Percentiles rank a stretch among this genome's conserved stretches.
phyloP scores from a whole-genome alignment of 1,140 invertebrate genomes.

The Acromyrmex heyeri region DNA sequence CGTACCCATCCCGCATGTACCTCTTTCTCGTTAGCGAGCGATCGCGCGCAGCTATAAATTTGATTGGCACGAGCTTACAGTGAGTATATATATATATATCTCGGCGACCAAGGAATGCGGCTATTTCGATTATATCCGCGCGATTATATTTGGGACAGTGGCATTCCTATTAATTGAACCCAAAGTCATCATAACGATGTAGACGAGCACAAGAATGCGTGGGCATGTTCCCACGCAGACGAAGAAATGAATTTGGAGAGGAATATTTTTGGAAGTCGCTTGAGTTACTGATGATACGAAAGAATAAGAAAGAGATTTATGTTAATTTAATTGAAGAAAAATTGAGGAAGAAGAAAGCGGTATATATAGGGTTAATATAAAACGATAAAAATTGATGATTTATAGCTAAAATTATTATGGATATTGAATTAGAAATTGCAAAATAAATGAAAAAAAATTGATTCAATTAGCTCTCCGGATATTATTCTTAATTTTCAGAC shows the following conservation, averaged over 20 bases:
- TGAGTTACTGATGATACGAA: not conserved
- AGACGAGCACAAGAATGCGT: not conserved
- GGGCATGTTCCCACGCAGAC: slow-evolving; percentile 13
- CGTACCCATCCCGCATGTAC: slow-evolving; percentile 14
- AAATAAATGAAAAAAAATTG: slow-evolving; percentile 6
- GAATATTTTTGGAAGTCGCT: not conserved
- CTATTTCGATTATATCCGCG: slow-evolving; percentile 40
- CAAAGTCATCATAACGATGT: not conserved
- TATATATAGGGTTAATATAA: not conserved
- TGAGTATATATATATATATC: not conserved
- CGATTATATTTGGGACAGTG: slow-evolving; percentile 60
- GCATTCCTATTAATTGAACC: slow-evolving; percentile 73
- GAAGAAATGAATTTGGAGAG: not conserved
- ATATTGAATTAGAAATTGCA: not conserved
- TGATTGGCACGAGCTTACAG: slow-evolving; percentile 60
- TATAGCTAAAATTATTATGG: not conserved
- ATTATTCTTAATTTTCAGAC: not conserved
- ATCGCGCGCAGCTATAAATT: slow-evolving; percentile 70
- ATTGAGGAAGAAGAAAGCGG: not conserved
- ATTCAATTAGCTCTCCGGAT: not conserved
- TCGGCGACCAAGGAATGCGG: not conserved
- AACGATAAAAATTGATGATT: not conserved
- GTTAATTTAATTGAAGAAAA: not conserved
- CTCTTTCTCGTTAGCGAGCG: slow-evolving; percentile 72
- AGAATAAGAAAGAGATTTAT: not conserved